phyloP scores from a whole-genome alignment of 2,888 invertebrate species.

The Pocota personata region DNA sequence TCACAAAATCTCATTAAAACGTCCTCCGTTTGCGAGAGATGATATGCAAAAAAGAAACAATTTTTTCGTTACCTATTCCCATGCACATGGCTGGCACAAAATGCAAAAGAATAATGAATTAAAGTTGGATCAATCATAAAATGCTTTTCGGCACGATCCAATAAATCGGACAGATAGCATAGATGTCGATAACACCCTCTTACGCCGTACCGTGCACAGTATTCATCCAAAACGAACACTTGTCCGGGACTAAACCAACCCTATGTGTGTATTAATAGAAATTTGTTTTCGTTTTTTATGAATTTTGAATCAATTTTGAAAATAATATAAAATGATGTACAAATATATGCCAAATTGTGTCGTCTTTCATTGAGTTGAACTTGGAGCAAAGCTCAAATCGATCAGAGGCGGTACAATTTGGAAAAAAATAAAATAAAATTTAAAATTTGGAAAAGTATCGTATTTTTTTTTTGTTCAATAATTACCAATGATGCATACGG shows the following conservation, averaged over 20 bases:
- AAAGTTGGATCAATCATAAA: constrained; percentile 99
- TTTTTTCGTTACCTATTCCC: constrained; percentile 92
- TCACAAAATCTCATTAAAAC: neutral
- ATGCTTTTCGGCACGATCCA: constrained; percentile 96
- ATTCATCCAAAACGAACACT: constrained; percentile 98
- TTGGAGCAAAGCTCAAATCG: neutral
- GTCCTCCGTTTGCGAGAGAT: neutral
- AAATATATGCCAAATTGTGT: constrained; percentile 2
- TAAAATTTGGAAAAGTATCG: neutral
- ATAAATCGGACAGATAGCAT: constrained; percentile 96
- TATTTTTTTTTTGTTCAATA: constrained; percentile 54
- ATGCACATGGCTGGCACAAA: constrained; percentile 99
- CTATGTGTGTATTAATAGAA: constrained; percentile 82
- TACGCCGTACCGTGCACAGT: constrained; percentile 98
- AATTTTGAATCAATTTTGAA: neutral
- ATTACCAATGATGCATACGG: constrained; percentile 98
- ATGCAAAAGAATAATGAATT: constrained; percentile 99
- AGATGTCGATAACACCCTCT: constrained; percentile 98
- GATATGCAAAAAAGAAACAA: neutral
- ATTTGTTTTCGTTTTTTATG: constrained; percentile 32
- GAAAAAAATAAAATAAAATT: neutral
- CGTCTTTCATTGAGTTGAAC: constrained; percentile 1
- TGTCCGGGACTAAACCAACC: constrained; percentile 99
- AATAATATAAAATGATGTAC: constrained; percentile 20
- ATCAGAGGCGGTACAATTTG: neutral